Base-by-base conservation (phyloP, 2,113 vertebrate genomes). In the Falco punctatus region DNA sequence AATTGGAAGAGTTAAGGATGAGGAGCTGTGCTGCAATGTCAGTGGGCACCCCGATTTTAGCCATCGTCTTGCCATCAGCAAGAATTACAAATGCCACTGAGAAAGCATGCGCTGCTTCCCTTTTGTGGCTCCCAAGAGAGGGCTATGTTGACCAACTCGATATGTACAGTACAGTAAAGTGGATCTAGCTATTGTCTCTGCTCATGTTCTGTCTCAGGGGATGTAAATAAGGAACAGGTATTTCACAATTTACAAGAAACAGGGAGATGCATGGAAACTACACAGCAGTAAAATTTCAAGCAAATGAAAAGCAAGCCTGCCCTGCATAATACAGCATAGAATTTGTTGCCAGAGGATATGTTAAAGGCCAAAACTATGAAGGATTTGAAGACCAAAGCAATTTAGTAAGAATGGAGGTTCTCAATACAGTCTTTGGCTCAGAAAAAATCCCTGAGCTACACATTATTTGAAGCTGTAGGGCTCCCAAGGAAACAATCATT, bases 81-180 rank as follows among this genome's bases (percentile, higher is more conserved):
- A 28, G 40, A 55, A 28, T 35, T 40, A 16, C 10, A 49, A 51
- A 70, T 28, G 15, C 23, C 13, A 3, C 7, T n/a, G 40, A 42
- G 33, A 33, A 54, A 30, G 22, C 0, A 1, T 8, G 13, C 1
- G 1, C 55, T 75, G 6, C 20, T 81, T 90, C n/a, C 10, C 5
- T 59, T 78, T 52, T 54, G 28, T 35, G 22, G 48, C 32, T 84
- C 4, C 23, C 9, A 21, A 8, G 33, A 57, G 33, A 71, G 52
- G 24, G 15, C 4, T 54, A 0, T 35, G 75, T 55, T 65, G 17
- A 20, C 9, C 23, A 51, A 1, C 38, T n/a, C 8, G 3, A 0
- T 24, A 12, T 49, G n/a, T 33, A 48, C 27, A 32, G 6, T 22
- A 18, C 19, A 35, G 14, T 59, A 8, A 18, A 71, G 24, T 12